Evolutionary conservation across 2,888 invertebrate species (phyloP).

Genomic region (Stomorhina lunata): DNA sequence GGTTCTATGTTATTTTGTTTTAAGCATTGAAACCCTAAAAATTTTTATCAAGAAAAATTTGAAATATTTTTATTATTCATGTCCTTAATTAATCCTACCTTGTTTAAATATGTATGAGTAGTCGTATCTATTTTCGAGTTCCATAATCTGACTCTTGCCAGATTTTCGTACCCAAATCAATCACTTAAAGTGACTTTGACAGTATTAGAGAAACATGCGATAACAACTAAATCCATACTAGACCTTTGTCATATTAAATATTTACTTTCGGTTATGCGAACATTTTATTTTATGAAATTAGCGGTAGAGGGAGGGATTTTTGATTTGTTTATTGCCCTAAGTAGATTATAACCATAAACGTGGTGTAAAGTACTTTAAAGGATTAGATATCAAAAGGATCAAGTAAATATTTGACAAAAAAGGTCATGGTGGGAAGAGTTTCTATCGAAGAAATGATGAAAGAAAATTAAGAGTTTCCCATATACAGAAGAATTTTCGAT

Average conservation of each 20-base stretch:
- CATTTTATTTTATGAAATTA: too few relatives aligned
- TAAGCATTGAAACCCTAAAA: background rate
- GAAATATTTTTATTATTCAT: background rate
- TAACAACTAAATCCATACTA: background rate
- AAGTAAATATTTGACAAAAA: too few relatives aligned
- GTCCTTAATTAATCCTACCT: conserved; percentile 6
- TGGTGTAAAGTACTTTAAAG: too few relatives aligned
- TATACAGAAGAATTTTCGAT: too few relatives aligned
- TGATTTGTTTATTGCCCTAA: too few relatives aligned
- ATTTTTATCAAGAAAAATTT: background rate
- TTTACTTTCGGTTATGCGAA: too few relatives aligned
- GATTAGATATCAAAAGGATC: too few relatives aligned
- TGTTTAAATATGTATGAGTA: background rate
- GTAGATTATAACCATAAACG: too few relatives aligned
- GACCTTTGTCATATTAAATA: background rate
- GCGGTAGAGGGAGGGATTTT: too few relatives aligned
- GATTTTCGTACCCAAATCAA: conserved; percentile 34
- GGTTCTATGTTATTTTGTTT: background rate
- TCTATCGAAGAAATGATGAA: too few relatives aligned
- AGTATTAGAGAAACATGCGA: background rate
- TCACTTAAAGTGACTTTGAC: conserved; percentile 41
- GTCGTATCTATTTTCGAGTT: background rate
- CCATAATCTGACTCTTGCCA: background rate
- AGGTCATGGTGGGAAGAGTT: too few relatives aligned
- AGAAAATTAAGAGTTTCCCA: too few relatives aligned